Percentiles rank a stretch among this genome's conserved stretches.
These are phyloP conservation scores for Fratercula arctica DNA, from an alignment of 2,797 vertebrate genomes.

Conservation along the genomic window DNA sequence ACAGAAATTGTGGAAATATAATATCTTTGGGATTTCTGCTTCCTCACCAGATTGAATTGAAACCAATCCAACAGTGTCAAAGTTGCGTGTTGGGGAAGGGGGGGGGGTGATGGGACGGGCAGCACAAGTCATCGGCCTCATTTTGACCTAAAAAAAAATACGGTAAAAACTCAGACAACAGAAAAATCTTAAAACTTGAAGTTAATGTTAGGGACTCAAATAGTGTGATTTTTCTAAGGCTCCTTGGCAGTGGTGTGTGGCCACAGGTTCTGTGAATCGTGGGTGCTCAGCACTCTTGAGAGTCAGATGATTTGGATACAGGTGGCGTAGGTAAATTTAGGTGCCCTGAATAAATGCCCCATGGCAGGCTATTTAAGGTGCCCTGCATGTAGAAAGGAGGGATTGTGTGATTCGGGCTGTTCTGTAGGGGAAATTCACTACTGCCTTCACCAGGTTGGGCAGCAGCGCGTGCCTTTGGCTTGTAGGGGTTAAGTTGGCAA, in stretches of 20 bases:
- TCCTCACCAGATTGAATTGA: constrained; percentile 3
- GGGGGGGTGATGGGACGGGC: not conserved
- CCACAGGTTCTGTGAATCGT: not conserved
- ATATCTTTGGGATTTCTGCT: constrained; percentile 10
- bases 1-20: not conserved
- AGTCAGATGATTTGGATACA: constrained; percentile 52
- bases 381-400: not conserved
- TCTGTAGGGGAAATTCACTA: not conserved
- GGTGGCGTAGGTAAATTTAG: constrained; percentile 49
- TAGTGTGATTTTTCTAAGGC: not conserved
- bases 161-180: not conserved
- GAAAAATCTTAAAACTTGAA: not conserved
- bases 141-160: not conserved
- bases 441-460: not conserved
- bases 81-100: not conserved
- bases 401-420: constrained; percentile 12
- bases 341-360: constrained; percentile 46
- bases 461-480: not conserved
- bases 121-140: fast-evolving
- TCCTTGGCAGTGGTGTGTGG: not conserved
- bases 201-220: not conserved
- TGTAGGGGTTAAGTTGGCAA: not conserved
- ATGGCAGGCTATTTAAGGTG: constrained; percentile 32
- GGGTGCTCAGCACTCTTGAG: constrained; percentile 15
- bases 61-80: not conserved